phyloP scores from a whole-genome alignment of 2,113 vertebrate species.

The Trinectes maculatus region DNA sequence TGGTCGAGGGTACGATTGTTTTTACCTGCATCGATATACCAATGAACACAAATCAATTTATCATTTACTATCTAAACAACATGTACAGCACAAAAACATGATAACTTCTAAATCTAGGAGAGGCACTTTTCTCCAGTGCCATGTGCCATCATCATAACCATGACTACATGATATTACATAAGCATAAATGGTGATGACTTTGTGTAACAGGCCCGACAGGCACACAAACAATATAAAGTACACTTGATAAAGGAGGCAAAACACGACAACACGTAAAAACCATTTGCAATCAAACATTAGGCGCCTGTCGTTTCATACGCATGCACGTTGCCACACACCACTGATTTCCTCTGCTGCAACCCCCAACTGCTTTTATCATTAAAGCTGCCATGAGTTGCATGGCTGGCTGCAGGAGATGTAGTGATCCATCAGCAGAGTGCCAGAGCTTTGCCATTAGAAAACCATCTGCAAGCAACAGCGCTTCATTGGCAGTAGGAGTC shows the following conservation, averaged over 20 bases:
- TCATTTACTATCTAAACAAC: not conserved
- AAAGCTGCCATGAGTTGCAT: conserved; percentile 66
- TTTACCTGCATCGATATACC: not conserved
- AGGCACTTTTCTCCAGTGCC: not conserved
- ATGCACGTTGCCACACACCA: conserved; percentile 40
- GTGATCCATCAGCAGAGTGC: conserved; percentile 72
- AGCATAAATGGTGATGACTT: not conserved
- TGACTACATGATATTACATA: conserved; percentile 1
- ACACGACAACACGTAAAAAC: conserved; percentile 30
- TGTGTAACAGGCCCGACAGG: not conserved
- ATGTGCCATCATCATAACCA: not conserved
- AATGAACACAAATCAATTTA: not conserved
- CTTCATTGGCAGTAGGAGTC: conserved; percentile 68
- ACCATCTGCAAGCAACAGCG: conserved; percentile 76
- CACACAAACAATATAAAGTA: conserved; percentile 6
- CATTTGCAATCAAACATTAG: conserved; percentile 62
- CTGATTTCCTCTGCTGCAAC: conserved; percentile 49
- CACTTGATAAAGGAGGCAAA: conserved; percentile 1
- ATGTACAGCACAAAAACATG: not conserved
- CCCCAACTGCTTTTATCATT: conserved; percentile 68
- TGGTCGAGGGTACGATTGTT: not conserved
- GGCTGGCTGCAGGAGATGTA: conserved; percentile 71
- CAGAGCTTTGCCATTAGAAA: conserved; percentile 73
- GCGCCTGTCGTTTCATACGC: conserved; percentile 41
- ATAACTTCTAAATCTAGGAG: not conserved